Conservation (phyloP, 2,888 invertebrate species). For the Hofmannophila pseudospretella region DNA sequence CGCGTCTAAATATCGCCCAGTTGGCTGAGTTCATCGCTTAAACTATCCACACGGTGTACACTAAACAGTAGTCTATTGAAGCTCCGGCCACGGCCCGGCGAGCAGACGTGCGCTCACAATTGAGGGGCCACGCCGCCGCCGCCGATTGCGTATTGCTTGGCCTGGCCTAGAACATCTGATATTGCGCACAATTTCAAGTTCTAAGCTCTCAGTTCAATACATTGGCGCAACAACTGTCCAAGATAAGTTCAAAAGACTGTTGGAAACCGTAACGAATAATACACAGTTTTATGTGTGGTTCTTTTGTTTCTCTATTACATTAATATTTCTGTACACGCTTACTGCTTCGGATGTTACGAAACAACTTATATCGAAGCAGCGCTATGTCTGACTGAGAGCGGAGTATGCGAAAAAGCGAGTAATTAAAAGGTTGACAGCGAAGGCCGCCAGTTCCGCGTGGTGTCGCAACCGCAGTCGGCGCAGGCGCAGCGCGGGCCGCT, state of each 20-base stretch:
- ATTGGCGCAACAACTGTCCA: no score
- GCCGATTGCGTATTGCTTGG: slow-evolving; percentile 40
- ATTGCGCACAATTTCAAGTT: slow-evolving; percentile 38
- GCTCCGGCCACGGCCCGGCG: slow-evolving; percentile 27
- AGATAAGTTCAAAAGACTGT: no score
- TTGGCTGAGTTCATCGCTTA: slow-evolving; percentile 58
- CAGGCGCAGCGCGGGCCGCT: slow-evolving; percentile 53
- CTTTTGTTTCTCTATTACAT: background rate
- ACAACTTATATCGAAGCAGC: slow-evolving; percentile 9
- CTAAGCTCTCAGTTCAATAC: slow-evolving; percentile 15
- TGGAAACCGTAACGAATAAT: no score
- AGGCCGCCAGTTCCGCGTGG: slow-evolving; percentile 65
- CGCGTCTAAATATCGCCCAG: slow-evolving; percentile 34
- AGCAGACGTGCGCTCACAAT: slow-evolving; percentile 44
- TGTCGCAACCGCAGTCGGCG: slow-evolving; percentile 50
- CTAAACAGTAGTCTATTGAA: slow-evolving; percentile 34
- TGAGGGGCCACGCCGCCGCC: slow-evolving; percentile 42
- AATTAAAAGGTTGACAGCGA: slow-evolving; percentile 71
- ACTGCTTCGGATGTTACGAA: background rate
- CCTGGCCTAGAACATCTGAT: slow-evolving; percentile 22
- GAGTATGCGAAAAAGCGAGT: slow-evolving; percentile 46
- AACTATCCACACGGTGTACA: slow-evolving; percentile 33
- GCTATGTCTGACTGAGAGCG: slow-evolving; percentile 22
- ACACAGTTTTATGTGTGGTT: no score
- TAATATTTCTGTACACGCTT: background rate